These are phyloP conservation scores for Rallus crepitans DNA, from an alignment of 2,797 vertebrate genomes.

Conservation along the genomic window DNA sequence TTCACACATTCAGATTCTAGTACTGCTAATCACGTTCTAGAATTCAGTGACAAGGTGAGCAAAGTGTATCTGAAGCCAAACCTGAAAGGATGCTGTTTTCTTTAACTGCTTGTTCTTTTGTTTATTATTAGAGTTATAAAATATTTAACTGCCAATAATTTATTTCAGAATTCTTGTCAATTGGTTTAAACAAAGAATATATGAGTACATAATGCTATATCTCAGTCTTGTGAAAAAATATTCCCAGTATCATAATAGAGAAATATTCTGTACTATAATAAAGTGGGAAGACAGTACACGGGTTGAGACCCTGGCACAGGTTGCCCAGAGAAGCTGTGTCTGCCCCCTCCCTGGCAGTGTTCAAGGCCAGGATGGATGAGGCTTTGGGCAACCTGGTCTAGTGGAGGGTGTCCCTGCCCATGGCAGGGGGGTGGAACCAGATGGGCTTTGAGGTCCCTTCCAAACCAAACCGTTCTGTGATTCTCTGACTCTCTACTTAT, in stretches of 20 bases:
- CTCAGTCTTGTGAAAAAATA: background rate
- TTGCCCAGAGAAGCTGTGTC: no score
- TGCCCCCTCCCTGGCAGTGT: no score
- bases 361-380: no score
- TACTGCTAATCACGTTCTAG: conserved; percentile 34
- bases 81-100: conserved; percentile 31
- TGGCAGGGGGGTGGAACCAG: no score
- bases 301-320: no score
- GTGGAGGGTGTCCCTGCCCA: no score
- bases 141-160: conserved; percentile 43
- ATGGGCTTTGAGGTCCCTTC: no score
- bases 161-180: conserved; percentile 56
- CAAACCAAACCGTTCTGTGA: no score
- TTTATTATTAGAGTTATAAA: conserved; percentile 36
- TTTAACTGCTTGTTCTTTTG: conserved; percentile 41
- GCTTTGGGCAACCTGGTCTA: no score
- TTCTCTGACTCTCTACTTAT: background rate
- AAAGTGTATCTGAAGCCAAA: conserved; percentile 22
- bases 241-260: background rate
- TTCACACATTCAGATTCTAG: conserved; percentile 38
- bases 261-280: background rate
- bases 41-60: conserved; percentile 62
- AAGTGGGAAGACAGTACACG: background rate
- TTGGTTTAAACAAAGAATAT: conserved; percentile 49
- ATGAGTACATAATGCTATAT: background rate